Base-by-base conservation (phyloP, 2,113 vertebrate genomes). In the Sander vitreus region DNA sequence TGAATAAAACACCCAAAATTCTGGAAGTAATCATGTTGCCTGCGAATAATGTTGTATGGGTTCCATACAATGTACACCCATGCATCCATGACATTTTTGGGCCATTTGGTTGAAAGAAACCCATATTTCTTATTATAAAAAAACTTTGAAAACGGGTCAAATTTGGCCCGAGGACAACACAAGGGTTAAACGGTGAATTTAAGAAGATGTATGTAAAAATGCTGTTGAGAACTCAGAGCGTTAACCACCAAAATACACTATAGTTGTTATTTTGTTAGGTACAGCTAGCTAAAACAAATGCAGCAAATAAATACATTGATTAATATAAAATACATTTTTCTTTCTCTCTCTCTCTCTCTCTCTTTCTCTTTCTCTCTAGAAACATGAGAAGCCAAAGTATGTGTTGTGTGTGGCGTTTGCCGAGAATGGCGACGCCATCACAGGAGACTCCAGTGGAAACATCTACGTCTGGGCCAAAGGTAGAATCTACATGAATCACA, bases 401-500 rank as follows among this genome's bases (percentile, higher is more conserved):
- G 94, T 98, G 73, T 84, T 98, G 53, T 97, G 97, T 25, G 93
- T 97, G 69, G 94, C 96, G 3, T 98, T 98, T 66, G 93, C 97
- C 62, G 96, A 97, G 90, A 97, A 96, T 0, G 97, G 97, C 21
- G 97, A 98, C 19, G 96, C 96, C 84, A 96, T 98, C 87, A 98
- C 97, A 0, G 97, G 97, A 81, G 97, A 98, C 90, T 98, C 97
- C 19, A 95, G 96, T 25, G 97, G 97, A 25, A 97, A 98, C 89
- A 93, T 97, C 87, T 97, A 96, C 72, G 76, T 97, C 86, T 98
- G 97, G 97, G 96, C 96, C 55, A 97, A 97, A 97, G 97, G 97
- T 98, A 60, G 1, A 58, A 3, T 16, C 19, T 16, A 19, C 45
- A 60, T 10, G 2, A 25, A n/a, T 13, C 36, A 10, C 12, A 12